Evolutionary conservation across 2,888 invertebrate genomes (phyloP).

Genomic region (Calliphora vomitoria): DNA sequence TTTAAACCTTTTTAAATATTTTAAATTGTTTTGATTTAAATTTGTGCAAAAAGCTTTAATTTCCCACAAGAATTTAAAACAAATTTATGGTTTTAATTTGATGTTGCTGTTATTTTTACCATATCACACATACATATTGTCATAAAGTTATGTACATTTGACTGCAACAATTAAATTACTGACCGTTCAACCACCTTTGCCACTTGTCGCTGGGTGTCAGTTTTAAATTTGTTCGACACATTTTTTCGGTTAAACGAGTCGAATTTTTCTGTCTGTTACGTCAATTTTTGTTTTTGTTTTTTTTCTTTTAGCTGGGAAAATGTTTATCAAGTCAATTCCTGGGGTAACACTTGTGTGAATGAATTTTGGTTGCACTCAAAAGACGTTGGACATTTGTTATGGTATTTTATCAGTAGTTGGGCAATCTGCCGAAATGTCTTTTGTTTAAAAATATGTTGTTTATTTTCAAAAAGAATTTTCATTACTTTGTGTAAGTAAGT

Average conservation of each 20-base stretch:
- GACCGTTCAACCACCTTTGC: constrained; percentile 64
- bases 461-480: neutral
- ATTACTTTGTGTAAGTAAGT: neutral
- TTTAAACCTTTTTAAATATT: too few relatives aligned
- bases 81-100: constrained; percentile 25
- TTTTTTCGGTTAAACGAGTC: constrained; percentile 13
- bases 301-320: constrained; percentile 28
- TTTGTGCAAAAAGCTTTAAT: too few relatives aligned
- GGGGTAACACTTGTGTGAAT: neutral
- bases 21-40: neutral
- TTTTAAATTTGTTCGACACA: constrained; percentile 33
- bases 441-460: neutral
- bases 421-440: constrained; percentile 72
- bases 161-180: constrained; percentile 59
- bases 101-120: constrained; percentile 2
- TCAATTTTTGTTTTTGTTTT: too few relatives aligned
- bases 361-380: constrained; percentile 30
- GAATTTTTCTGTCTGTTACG: neutral
- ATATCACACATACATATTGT: constrained; percentile 4
- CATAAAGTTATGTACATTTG: constrained; percentile 5
- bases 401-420: constrained; percentile 69
- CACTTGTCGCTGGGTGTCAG: constrained; percentile 58
- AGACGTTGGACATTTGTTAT: constrained; percentile 34
- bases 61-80: neutral
- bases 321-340: constrained; percentile 7